These are phyloP conservation scores for Madoqua kirkii DNA, from an alignment of 2,113 vertebrate species.

Conservation along the genomic window DNA sequence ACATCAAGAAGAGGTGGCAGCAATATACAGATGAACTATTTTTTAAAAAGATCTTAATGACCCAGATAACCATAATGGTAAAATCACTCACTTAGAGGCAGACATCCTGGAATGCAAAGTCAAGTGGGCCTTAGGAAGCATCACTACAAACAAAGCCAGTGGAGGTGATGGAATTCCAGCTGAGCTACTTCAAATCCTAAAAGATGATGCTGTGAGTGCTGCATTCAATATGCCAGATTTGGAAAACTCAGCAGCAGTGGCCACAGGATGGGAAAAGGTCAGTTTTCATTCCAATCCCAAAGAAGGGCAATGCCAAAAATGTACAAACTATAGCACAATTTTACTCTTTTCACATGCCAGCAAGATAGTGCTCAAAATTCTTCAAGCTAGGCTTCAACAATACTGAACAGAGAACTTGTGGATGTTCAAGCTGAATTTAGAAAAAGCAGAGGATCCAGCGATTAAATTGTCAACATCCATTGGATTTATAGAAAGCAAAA, in stretches of 20 bases:
- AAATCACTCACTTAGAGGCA: not conserved
- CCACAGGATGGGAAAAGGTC: not conserved
- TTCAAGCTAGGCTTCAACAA: not conserved
- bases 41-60: not conserved
- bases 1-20: not conserved
- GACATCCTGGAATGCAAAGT: not conserved
- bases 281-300: not conserved
- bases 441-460: not conserved
- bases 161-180: not conserved
- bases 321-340: not conserved
- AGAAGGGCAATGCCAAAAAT: not conserved
- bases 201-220: not conserved
- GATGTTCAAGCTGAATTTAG: not conserved
- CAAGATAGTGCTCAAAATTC: not conserved
- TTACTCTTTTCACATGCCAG: not conserved
- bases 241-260: not conserved
- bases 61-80: not conserved
- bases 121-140: not conserved
- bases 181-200: not conserved
- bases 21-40: not conserved
- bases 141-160: not conserved
- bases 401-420: not conserved
- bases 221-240: not conserved
- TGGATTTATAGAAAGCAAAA: not conserved
- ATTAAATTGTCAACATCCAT: not conserved